Conservation (phyloP, 2,113 vertebrate genomes). For the Tichodroma muraria region DNA sequence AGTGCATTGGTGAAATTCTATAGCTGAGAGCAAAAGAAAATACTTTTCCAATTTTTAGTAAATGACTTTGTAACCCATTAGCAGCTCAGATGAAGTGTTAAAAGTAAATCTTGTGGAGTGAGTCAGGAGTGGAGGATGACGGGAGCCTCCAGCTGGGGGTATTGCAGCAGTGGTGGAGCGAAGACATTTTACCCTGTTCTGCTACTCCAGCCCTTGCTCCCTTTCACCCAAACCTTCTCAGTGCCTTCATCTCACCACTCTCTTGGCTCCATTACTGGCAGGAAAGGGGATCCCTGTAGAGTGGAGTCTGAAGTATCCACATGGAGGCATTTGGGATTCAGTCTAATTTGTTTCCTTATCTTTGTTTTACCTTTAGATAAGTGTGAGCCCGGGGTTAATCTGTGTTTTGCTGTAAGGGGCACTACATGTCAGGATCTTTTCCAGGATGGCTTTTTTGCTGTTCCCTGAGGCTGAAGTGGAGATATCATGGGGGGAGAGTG, state of each 20-base stretch:
- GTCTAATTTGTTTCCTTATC: not conserved
- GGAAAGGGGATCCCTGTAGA: not conserved
- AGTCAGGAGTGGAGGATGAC: not conserved
- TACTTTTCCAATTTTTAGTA: not conserved
- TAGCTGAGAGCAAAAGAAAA: not conserved
- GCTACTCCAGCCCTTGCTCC: not conserved
- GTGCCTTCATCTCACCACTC: not conserved
- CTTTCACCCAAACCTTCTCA: not conserved
- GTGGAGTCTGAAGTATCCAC: not conserved
- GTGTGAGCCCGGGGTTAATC: not conserved
- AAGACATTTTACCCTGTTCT: not conserved
- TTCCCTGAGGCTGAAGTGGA: not conserved
- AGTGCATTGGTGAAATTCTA: not conserved
- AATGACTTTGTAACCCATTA: not conserved
- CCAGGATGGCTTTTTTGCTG: not conserved
- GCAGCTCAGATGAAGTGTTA: not conserved
- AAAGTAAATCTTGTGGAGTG: not conserved
- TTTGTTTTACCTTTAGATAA: not conserved
- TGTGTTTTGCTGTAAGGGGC: not conserved
- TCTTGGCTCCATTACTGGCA: not conserved
- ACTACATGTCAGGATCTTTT: not conserved
- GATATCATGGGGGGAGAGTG: not conserved
- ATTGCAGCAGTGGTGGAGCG: not conserved
- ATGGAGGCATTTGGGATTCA: not conserved
- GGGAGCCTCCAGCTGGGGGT: not conserved